Conservation (phyloP, 2,797 vertebrate genomes). For the Phrynocephalus guinanensis region DNA sequence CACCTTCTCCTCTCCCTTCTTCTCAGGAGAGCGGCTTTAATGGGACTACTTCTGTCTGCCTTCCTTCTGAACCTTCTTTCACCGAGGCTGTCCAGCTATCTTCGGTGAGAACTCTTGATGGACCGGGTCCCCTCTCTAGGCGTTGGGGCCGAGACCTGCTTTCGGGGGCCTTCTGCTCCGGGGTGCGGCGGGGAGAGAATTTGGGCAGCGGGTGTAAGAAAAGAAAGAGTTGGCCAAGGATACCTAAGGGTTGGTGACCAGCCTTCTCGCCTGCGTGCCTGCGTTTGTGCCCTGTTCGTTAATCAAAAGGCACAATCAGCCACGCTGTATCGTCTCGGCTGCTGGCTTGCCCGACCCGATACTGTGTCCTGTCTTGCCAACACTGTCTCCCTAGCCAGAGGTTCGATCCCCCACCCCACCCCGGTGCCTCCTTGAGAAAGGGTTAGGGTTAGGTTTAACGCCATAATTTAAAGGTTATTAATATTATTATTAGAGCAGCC, state of each 20-base stretch:
- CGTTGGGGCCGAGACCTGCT: neutral
- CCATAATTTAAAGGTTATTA: too few species aligned
- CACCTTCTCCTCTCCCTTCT: constrained; percentile 68
- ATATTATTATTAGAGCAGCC: too few species aligned
- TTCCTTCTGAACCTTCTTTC: constrained; percentile 93
- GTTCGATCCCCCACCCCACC: too few species aligned
- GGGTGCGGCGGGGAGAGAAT: neutral
- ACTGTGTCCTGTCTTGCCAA: neutral
- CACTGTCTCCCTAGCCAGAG: neutral
- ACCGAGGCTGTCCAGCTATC: constrained; percentile 92
- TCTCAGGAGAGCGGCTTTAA: constrained; percentile 90
- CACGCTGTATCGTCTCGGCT: neutral
- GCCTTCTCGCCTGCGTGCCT: too few species aligned
- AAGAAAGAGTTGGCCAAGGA: too few species aligned
- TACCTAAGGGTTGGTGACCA: too few species aligned
- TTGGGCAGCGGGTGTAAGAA: too few species aligned
- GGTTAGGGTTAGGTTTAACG: too few species aligned
- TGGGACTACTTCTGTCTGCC: constrained; percentile 90
- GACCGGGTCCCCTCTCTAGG: neutral
- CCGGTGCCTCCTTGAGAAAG: too few species aligned
- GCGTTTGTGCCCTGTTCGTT: too few species aligned
- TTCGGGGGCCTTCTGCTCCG: neutral
- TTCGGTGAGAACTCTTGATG: constrained; percentile 87
- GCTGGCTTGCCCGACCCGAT: neutral
- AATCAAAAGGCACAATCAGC: too few species aligned